Base-by-base conservation (phyloP, 2,888 invertebrate species). In the Cylloceria caligata region DNA sequence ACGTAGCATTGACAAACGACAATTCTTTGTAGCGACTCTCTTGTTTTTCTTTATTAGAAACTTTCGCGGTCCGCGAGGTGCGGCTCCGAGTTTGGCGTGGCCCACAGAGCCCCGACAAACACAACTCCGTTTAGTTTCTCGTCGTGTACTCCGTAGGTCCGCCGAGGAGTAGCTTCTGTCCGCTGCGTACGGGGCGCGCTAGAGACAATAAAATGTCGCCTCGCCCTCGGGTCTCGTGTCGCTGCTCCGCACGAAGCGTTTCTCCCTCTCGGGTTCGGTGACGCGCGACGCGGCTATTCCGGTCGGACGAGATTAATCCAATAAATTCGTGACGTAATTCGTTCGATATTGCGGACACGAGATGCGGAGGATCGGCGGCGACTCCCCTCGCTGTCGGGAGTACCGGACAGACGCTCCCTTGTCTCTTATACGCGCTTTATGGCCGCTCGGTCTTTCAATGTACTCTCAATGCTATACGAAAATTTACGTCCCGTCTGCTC, bases 1-100 rank as follows among this genome's bases (percentile, higher is more conserved):
- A 84, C 84, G 82, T 84, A 85, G 55, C 75, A 82, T 80, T 84
- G 85, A 85, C 85, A 85, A 85, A 85, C 78, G 85, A 62, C 84
- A 78, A 64, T 85, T 85, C 76, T 84, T 79, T 81, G 52, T 74
- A 57, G 72, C 49, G 45, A 52, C 67, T 30, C 67, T 39, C 74
- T 80, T 79, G 79, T 79, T 79, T 82, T 82, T 82, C 82, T 80
- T 84, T 82, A 85, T 85, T 83, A 84, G 67, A 81, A 83, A 82
- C 62, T 85, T 84, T 84, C 39, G 77, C 24, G 78, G 24, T 24
- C 24, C 52, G 52, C 52, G 52, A 52, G 52, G 52, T 52, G 52
- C 24, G 24, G 57, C 45, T 27, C 16, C 1, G 16, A 49, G 68
- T 68, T 52, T 45, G n/a, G 55, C 19, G 57, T 13, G 39, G 55